These are phyloP conservation scores for Rhagoletis zephyria DNA, from an alignment of 1,140 invertebrate species.

Conservation along the genomic window DNA sequence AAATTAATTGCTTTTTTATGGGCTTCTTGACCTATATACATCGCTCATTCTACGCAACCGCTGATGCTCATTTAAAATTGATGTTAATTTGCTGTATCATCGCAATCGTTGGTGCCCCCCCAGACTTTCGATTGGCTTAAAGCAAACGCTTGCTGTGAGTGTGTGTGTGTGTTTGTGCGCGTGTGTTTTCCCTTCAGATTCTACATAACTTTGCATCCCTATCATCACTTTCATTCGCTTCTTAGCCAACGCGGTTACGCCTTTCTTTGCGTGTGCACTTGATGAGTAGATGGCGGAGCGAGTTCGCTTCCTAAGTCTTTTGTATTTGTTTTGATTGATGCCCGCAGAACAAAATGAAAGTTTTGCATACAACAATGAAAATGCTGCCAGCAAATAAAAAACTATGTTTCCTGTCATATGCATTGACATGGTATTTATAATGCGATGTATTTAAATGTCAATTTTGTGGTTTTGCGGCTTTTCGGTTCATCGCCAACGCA, in stretches of 20 bases:
- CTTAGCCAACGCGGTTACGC: neutral
- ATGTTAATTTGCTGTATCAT: slow-evolving; percentile 33
- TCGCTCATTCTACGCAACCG: neutral
- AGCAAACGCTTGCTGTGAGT: neutral
- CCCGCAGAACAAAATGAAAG: slow-evolving; percentile 5
- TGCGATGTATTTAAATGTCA: neutral
- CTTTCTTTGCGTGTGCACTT: neutral
- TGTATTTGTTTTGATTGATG: neutral
- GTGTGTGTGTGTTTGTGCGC: neutral
- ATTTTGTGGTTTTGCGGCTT: too few species aligned
- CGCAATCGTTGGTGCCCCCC: neutral
- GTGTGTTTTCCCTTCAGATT: neutral
- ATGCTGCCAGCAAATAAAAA: neutral
- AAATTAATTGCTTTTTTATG: slow-evolving; percentile 60
- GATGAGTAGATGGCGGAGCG: too few species aligned
- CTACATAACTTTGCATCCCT: neutral
- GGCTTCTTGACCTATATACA: slow-evolving; percentile 23
- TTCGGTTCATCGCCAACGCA: too few species aligned
- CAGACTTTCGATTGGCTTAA: neutral
- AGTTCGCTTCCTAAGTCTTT: slow-evolving; percentile 19
- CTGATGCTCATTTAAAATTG: neutral
- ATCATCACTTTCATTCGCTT: slow-evolving; percentile 6
- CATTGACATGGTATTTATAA: neutral
- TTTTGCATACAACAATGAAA: slow-evolving; percentile 5
- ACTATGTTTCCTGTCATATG: neutral